Base-by-base conservation (phyloP, 1,140 invertebrate genomes). In the Pseudomyrmex flavicornis region DNA sequence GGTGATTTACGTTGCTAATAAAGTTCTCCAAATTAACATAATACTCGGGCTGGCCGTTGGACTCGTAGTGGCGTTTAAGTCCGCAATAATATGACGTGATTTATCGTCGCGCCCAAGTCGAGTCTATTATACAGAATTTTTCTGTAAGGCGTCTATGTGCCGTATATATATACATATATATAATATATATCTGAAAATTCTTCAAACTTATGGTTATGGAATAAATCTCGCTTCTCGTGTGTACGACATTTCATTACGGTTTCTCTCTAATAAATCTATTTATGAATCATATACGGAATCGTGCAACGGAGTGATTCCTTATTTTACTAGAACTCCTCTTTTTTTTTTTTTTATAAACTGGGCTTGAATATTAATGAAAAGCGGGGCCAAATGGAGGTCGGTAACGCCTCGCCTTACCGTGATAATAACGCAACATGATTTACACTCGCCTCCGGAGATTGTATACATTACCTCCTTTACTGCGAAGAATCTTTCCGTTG, bases 1-100 rank as follows among this genome's bases (percentile, higher is more conserved):
- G 66, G 61, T 92, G 89, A 92, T 92, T 93, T 92, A 92, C 88
- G 89, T 82, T 84, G 83, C 90, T 90, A 91, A 91, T 92, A 92
- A 93, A 92, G 73, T 89, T 87, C 63, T 73, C 66, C 59, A 84
- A 89, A 92, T 92, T 92, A 90, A 85, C 91, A 92, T 92, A 92
- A 90, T 88, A 88, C 86, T 85, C 75, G 63, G 70, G 0, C 65
- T 84, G 82, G 88, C 66, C 68, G 72, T 77, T 85, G 76, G 89
- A 89, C 77, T 79, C 89, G 76, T 84, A 86, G 89, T 89, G 77
- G 86, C 69, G 66, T 84, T 90, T 90, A 85, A 88, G 82, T 90
- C 66, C 44, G 52, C 73, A 66, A 76, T 83, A 83, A 76, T 66
- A n/a, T 61, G 73, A 76, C 52, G 66, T 61, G 66, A 80, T 80